Percentiles rank a stretch among this genome's conserved stretches.
phyloP scores from a whole-genome alignment of 2,113 vertebrate species.

The Saguinus imperator region DNA sequence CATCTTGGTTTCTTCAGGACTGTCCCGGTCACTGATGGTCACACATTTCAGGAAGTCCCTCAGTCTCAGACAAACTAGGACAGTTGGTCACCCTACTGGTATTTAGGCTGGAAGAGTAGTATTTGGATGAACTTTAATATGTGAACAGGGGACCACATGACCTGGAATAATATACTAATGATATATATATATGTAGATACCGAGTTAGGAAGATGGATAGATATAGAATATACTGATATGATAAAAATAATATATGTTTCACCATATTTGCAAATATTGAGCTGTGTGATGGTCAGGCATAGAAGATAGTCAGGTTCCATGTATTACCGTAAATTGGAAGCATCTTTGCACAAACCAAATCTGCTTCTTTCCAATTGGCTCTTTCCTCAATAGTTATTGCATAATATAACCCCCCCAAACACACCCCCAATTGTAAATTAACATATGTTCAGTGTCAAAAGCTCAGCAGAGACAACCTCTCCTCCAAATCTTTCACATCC shows the following conservation, averaged over 20 bases:
- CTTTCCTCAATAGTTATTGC: background rate
- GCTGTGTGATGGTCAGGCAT: background rate
- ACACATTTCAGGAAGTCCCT: background rate
- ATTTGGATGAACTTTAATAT: background rate
- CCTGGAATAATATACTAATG: background rate
- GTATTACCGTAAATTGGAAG: background rate
- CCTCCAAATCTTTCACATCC: background rate
- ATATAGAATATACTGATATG: background rate
- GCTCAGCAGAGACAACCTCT: background rate
- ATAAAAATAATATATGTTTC: background rate
- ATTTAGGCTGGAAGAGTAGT: background rate
- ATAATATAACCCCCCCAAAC: background rate
- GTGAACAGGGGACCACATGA: background rate
- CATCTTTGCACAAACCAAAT: background rate
- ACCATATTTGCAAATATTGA: background rate
- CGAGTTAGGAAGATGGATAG: background rate
- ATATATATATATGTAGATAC: background rate
- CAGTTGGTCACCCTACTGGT: background rate
- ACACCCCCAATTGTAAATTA: background rate
- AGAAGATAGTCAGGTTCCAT: background rate
- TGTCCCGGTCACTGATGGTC: background rate
- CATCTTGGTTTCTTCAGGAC: background rate
- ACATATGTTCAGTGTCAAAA: background rate
- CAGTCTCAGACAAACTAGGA: background rate
- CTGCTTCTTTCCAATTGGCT: background rate